Conservation (phyloP, 30 jellyfish, hydroid and myxozoan species). For the Turritopsis rubra region DNA sequence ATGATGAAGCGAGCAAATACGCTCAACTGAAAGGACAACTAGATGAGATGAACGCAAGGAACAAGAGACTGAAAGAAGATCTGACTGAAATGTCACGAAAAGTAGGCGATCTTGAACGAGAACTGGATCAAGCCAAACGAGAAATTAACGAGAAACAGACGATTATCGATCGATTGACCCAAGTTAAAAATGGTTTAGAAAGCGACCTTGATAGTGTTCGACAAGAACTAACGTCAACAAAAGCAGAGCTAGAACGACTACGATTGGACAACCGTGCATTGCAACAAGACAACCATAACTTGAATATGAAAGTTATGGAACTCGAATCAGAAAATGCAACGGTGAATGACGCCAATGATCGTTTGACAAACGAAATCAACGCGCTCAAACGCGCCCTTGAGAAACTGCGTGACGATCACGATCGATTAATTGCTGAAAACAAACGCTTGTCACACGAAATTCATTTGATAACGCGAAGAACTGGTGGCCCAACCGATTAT, state of each 20-base stretch:
- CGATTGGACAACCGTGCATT: conserved; percentile 63
- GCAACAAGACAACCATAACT: conserved; percentile 74
- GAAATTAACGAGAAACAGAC: conserved; percentile 68
- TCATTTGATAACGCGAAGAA: conserved; percentile 47
- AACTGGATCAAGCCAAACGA: conserved; percentile 50
- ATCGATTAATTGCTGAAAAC: conserved; percentile 60
- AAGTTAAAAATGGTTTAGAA: conserved; percentile 46
- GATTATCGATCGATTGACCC: conserved; percentile 58
- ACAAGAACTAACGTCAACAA: conserved; percentile 54
- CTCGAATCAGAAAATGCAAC: conserved; percentile 64
- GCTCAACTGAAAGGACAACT: conserved; percentile 62
- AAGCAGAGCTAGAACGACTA: conserved; percentile 47
- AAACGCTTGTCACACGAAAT: conserved; percentile 67
- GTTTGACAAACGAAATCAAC: conserved; percentile 60
- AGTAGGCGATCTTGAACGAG: conserved; percentile 54
- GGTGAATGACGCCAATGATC: conserved; percentile 68
- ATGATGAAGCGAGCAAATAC: conserved; percentile 52
- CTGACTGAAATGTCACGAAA: conserved; percentile 50
- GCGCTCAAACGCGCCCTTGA: conserved; percentile 46
- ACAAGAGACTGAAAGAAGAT: conserved; percentile 63
- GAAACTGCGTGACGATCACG: conserved; percentile 45
- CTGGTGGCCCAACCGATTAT: conserved; percentile 55
- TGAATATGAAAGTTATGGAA: conserved; percentile 71
- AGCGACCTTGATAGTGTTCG: conserved; percentile 63
- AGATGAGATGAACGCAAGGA: conserved; percentile 62